These are phyloP conservation scores for Phalera bucephala DNA, from an alignment of 2,888 invertebrate genomes.

Conservation along the genomic window DNA sequence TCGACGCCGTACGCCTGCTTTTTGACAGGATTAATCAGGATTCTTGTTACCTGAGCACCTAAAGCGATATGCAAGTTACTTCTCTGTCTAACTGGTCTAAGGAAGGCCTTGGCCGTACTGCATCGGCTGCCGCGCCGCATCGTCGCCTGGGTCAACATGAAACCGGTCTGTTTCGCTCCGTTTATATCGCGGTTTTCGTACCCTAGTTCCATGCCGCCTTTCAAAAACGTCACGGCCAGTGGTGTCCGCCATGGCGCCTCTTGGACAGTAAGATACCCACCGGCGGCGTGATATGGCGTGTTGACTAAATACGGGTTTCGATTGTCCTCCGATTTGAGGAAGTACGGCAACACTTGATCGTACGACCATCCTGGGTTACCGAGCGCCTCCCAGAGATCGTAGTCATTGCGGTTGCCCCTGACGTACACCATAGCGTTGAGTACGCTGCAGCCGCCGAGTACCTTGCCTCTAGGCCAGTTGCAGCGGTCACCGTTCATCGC, in stretches of 20 bases:
- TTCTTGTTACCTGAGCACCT: conserved; percentile 88
- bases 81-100: conserved; percentile 90
- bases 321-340: conserved; percentile 94
- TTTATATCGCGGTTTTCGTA: conserved; percentile 92
- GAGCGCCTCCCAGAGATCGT: conserved; percentile 92
- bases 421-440: conserved; percentile 97
- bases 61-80: conserved; percentile 91
- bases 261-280: conserved; percentile 92
- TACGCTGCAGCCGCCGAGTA: conserved; percentile 93
- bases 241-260: conserved; percentile 93
- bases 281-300: conserved; percentile 89
- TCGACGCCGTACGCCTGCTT: conserved; percentile 90
- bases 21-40: conserved; percentile 86
- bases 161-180: conserved; percentile 92
- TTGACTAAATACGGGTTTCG: conserved; percentile 90
- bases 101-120: conserved; percentile 94
- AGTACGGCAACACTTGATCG: conserved; percentile 91
- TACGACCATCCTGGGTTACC: conserved; percentile 95
- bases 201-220: conserved; percentile 92
- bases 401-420: conserved; percentile 93
- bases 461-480: conserved; percentile 96
- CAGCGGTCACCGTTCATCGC: conserved; percentile 94
- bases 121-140: conserved; percentile 92
- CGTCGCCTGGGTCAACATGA: conserved; percentile 94
- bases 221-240: conserved; percentile 90